Evolutionary conservation across 2,888 invertebrate species (phyloP), one percentile per base, ranked within the genome.

Genomic region (Heliconius charithonia): DNA sequence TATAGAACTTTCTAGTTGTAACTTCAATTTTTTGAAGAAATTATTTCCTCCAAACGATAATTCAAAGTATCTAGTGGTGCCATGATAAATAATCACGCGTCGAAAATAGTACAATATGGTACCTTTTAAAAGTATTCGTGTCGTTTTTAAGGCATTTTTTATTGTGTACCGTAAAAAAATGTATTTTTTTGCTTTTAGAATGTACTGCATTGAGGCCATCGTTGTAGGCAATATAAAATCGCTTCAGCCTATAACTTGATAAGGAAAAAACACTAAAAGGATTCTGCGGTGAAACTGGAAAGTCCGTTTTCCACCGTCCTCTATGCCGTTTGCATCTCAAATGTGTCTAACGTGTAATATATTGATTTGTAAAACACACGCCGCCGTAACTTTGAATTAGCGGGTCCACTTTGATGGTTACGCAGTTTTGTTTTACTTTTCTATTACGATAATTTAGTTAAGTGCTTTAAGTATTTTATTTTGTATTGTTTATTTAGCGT

Each of bases 211-310:
- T 19, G 19, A 51, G 13, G 6, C 19, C 45, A 67, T 2, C 9
- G 3, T 25, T n/a, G 3, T 4, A 22, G 2, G 7, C 0, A 51
- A 51, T 51, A 63, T 27, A 37, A 75, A 45, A 56, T 67, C 80
- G 80, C 82, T 76, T 29, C 16, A 81, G 81, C 83, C 78, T 81
- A 66, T 25, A 74, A 63, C 72, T 56, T 71, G 7, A 37, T 13
- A 69, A 75, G 45, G 69, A 29, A 76, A 75, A 78, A 80, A 77
- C 81, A 81, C 84, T 86, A 86, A 86, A 92, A 93, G 91, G 92
- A 92, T 90, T 91, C 91, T 91, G 91, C 83, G 89, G 88, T 87
- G 83, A 86, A 86, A 86, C 85, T 87, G 85, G 91, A 92, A 92
- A 92, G 91, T 86, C 86, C 87, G 91, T 86, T 87, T 88, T 88